Percentiles rank a stretch among this genome's conserved stretches.
Evolutionary conservation across 1,140 invertebrate species (phyloP).

Genomic region (Augochlora pura): DNA sequence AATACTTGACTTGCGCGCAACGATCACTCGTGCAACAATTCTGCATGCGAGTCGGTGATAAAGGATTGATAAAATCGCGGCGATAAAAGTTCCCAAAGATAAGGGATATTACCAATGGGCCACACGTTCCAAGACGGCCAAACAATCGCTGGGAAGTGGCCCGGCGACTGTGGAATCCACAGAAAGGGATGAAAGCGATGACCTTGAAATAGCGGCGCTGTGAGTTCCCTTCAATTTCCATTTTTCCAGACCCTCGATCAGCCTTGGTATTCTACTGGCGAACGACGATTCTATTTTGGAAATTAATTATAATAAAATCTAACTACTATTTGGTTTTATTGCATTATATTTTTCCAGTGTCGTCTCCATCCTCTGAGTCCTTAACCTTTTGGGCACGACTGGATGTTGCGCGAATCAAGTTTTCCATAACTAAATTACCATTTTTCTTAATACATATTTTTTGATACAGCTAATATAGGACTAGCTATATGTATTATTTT

Average conservation of each 20-base stretch:
- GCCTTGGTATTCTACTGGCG: too few relatives aligned
- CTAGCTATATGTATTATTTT: too few relatives aligned
- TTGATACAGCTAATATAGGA: too few relatives aligned
- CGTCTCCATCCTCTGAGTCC: too few relatives aligned
- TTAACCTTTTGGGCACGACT: too few relatives aligned
- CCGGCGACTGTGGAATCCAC: neutral
- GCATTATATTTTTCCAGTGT: too few relatives aligned
- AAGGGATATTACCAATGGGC: neutral
- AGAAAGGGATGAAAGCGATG: neutral
- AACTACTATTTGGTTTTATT: too few relatives aligned
- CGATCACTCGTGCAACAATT: neutral
- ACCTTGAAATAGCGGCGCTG: neutral
- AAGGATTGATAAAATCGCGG: neutral
- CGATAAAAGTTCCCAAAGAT: neutral
- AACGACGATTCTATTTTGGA: too few relatives aligned
- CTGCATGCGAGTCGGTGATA: neutral
- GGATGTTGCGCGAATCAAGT: too few relatives aligned
- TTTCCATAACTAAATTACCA: too few relatives aligned
- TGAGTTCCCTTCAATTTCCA: neutral
- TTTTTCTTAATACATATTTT: too few relatives aligned
- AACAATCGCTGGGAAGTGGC: neutral
- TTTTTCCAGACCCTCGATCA: neutral
- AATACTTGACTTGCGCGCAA: constrained; percentile 22
- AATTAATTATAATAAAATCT: too few relatives aligned
- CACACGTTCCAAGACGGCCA: neutral